A percentile compares a stretch with the other conserved stretches of the same genome.
phyloP scores from a whole-genome alignment of 2,888 invertebrate genomes.

The Pherbina coryleti region DNA sequence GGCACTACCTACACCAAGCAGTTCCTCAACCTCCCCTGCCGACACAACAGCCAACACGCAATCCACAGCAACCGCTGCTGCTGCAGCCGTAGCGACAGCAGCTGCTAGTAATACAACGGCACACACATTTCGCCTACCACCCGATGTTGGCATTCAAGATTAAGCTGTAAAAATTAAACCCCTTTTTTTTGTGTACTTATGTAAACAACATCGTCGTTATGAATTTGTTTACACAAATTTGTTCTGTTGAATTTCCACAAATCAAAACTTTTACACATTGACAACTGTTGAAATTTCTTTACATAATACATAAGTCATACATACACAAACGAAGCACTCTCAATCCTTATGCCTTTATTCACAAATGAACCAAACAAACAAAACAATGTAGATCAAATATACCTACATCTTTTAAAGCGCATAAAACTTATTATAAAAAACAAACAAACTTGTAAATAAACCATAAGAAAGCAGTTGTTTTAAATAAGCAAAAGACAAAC shows the following conservation, averaged over 20 bases:
- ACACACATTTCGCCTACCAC: slow-evolving; percentile 61
- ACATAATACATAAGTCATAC: background rate
- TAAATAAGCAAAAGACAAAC: background rate
- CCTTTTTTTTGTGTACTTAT: slow-evolving; percentile 60
- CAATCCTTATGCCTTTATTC: background rate
- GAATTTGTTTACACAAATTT: too few species aligned
- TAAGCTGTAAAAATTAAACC: slow-evolving; percentile 50
- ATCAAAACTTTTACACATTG: background rate
- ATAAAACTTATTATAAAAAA: background rate
- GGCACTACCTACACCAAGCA: slow-evolving; percentile 6
- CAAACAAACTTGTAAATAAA: slow-evolving; percentile 25
- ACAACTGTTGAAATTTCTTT: background rate
- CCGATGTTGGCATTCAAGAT: slow-evolving; percentile 53
- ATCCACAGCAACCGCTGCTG: slow-evolving; percentile 49
- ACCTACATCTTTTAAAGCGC: too few species aligned
- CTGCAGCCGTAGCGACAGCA: slow-evolving; percentile 55
- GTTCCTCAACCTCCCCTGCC: slow-evolving; percentile 7
- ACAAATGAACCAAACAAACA: background rate
- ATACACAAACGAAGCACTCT: background rate
- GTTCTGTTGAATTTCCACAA: too few species aligned
- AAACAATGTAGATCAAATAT: background rate
- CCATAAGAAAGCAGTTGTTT: background rate
- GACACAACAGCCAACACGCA: slow-evolving; percentile 35
- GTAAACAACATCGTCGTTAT: slow-evolving; percentile 51
- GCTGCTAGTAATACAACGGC: slow-evolving; percentile 62